phyloP scores from a whole-genome alignment of 2,888 invertebrate species.

The Morpho achilles region DNA sequence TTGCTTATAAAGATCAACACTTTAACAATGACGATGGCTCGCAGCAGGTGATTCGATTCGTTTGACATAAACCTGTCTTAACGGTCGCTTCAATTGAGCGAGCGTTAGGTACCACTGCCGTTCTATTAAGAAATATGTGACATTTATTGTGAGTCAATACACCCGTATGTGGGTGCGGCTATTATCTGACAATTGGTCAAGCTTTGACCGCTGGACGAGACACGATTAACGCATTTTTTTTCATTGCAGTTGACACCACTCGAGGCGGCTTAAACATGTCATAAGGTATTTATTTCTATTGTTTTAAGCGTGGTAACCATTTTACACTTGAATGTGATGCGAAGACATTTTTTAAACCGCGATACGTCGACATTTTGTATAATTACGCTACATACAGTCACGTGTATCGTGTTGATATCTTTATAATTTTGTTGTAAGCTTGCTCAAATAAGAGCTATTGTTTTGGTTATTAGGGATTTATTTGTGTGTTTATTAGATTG shows the following conservation, averaged over 20 bases:
- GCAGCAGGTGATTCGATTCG: slow-evolving; percentile 27
- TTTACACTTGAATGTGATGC: background rate
- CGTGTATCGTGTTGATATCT: too few relatives aligned
- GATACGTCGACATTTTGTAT: too few relatives aligned
- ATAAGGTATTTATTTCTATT: slow-evolving; percentile 29
- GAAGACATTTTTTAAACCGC: background rate
- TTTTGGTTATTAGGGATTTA: too few relatives aligned
- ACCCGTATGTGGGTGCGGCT: slow-evolving; percentile 66
- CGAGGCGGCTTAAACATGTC: slow-evolving; percentile 30
- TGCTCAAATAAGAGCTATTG: too few relatives aligned
- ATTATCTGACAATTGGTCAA: slow-evolving; percentile 63
- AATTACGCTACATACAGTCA: too few relatives aligned
- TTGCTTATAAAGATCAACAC: slow-evolving; percentile 23
- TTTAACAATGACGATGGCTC: slow-evolving; percentile 18
- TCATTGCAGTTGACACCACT: slow-evolving; percentile 32
- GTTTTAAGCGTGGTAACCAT: background rate
- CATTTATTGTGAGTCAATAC: slow-evolving; percentile 75
- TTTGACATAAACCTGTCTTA: slow-evolving; percentile 30
- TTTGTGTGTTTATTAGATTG: too few relatives aligned
- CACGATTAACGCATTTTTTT: slow-evolving; percentile 31
- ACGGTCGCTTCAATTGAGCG: slow-evolving; percentile 33
- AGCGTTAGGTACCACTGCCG: slow-evolving; percentile 28
- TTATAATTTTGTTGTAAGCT: too few relatives aligned
- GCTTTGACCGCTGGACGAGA: slow-evolving; percentile 37
- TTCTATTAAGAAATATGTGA: slow-evolving; percentile 74